phyloP scores from a whole-genome alignment of 2,888 invertebrate genomes.

The Drosophila tanythrix region DNA sequence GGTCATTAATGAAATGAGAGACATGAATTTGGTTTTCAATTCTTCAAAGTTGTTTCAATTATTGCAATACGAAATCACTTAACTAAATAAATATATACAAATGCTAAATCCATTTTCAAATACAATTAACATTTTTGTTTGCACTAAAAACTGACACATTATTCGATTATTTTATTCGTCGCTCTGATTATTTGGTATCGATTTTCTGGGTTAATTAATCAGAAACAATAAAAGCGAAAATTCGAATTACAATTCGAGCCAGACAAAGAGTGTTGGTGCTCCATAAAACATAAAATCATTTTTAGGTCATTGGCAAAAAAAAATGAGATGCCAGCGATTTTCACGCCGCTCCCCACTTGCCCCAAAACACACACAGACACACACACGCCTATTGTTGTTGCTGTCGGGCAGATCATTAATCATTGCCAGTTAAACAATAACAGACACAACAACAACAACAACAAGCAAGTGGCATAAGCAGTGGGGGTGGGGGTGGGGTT shows the following conservation, averaged over 20 bases:
- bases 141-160: neutral
- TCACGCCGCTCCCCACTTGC: slow-evolving; percentile 30
- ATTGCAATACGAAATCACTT: too few relatives aligned
- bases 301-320: slow-evolving; percentile 73
- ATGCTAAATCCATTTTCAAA: neutral
- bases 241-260: slow-evolving; percentile 30
- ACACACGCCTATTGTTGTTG: slow-evolving; percentile 28
- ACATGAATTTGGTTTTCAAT: too few relatives aligned
- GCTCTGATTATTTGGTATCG: slow-evolving; percentile 16
- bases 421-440: slow-evolving; percentile 76
- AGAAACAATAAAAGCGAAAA: slow-evolving; percentile 15
- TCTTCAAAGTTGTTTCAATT: too few relatives aligned
- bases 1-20: too few relatives aligned
- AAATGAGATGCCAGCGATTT: slow-evolving; percentile 54
- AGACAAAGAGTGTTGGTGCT: neutral
- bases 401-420: slow-evolving; percentile 58
- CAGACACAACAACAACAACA: slow-evolving; percentile 43
- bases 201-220: slow-evolving; percentile 23
- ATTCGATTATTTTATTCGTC: neutral
- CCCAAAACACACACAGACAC: slow-evolving; percentile 5
- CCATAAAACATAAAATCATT: slow-evolving; percentile 35
- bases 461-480: slow-evolving; percentile 51
- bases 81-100: neutral
- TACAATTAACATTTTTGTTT: neutral
- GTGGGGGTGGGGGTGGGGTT: neutral